These are phyloP conservation scores for Stigmatopora nigra DNA, from an alignment of 2,113 vertebrate species.

Conservation along the genomic window DNA sequence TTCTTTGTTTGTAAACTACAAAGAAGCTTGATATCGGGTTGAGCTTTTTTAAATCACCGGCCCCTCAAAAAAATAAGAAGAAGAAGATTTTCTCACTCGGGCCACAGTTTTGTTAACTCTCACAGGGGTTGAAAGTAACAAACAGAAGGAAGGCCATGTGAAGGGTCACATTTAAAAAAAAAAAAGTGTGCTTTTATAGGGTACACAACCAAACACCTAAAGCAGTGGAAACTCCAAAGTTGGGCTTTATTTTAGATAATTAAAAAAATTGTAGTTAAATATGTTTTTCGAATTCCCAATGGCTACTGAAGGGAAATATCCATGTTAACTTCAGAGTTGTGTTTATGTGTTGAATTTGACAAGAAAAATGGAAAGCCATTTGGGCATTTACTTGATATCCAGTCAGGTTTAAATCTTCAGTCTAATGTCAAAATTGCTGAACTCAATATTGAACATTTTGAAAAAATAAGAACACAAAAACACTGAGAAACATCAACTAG, in stretches of 20 bases:
- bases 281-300: no score
- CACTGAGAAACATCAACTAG: no score
- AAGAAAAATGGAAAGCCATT: no score
- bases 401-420: no score
- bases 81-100: neutral
- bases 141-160: constrained; percentile 22
- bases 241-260: no score
- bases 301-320: no score
- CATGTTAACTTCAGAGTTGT: no score
- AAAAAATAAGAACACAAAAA: no score
- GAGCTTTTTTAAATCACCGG: neutral
- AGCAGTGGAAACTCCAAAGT: neutral
- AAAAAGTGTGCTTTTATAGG: constrained; percentile 45
- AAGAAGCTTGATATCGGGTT: neutral
- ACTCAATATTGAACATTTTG: no score
- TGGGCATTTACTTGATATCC: no score
- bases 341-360: no score
- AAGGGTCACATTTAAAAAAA: constrained; percentile 18
- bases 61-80: neutral
- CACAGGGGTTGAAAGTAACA: constrained; percentile 10
- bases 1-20: neutral
- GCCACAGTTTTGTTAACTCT: constrained; percentile 4
- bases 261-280: neutral
- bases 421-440: no score
- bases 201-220: constrained; percentile 27